phyloP scores from a whole-genome alignment of 2,888 invertebrate species.

The Dichetophora obliterata region DNA sequence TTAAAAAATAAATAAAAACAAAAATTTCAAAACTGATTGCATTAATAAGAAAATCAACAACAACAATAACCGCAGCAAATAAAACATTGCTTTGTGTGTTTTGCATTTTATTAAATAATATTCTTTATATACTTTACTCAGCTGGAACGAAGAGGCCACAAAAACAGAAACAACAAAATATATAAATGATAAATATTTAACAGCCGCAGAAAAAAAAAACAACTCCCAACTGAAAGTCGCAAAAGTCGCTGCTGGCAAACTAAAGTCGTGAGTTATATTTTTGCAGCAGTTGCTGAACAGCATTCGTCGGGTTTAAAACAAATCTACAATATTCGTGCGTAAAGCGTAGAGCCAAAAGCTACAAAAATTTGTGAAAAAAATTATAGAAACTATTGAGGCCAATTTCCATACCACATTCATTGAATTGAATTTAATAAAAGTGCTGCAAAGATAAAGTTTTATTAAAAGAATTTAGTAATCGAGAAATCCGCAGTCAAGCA shows the following conservation, averaged over 20 bases:
- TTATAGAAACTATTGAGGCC: conserved; percentile 16
- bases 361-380: not conserved
- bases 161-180: not conserved
- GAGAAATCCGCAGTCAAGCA: conserved; percentile 20
- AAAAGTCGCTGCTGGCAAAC: conserved; percentile 33
- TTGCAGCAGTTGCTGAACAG: conserved; percentile 35
- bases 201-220: not conserved
- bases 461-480: not conserved
- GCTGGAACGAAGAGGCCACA: conserved; percentile 8
- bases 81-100: not conserved
- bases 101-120: conserved; percentile 29
- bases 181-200: no score
- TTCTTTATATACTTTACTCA: conserved; percentile 20
- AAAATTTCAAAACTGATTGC: conserved; percentile 9
- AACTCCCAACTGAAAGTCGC: conserved; percentile 27
- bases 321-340: not conserved
- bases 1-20: not conserved
- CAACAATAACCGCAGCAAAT: not conserved
- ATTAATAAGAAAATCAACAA: conserved; percentile 18
- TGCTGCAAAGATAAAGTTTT: not conserved
- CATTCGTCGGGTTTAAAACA: conserved; percentile 32
- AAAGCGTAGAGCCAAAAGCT: not conserved
- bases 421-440: conserved; percentile 18
- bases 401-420: not conserved
- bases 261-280: conserved; percentile 27